phyloP scores from a whole-genome alignment of 1,140 invertebrate genomes.

The Listronotus bonariensis region DNA sequence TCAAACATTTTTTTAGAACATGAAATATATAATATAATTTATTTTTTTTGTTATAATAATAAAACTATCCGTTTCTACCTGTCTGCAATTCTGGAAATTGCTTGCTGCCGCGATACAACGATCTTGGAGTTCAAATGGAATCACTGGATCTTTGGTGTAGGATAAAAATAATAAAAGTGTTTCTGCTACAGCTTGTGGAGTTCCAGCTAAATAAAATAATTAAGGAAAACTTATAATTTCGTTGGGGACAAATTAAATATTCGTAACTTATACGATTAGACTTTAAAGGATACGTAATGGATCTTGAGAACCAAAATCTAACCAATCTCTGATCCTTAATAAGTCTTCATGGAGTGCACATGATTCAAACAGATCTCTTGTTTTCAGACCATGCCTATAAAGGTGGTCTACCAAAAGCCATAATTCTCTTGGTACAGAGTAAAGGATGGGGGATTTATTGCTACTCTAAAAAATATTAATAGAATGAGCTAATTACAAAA shows the following conservation, averaged over 20 bases:
- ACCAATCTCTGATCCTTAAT: conserved; percentile 83
- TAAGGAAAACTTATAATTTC: conserved; percentile 46
- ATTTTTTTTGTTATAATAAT: no score
- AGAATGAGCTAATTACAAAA: no score
- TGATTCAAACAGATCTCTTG: conserved; percentile 82
- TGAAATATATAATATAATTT: no score
- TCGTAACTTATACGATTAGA: no score
- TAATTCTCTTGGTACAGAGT: conserved; percentile 85
- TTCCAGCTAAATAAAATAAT: conserved; percentile 68
- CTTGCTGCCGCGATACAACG: conserved; percentile 76
- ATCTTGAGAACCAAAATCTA: conserved; percentile 72
- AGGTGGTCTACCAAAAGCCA: conserved; percentile 92
- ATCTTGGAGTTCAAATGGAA: conserved; percentile 83
- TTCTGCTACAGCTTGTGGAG: conserved; percentile 90
- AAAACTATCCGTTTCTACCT: conserved; percentile 61
- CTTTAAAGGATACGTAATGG: conserved; percentile 70
- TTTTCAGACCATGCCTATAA: conserved; percentile 82
- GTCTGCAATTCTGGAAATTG: conserved; percentile 84
- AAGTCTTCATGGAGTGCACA: conserved; percentile 79
- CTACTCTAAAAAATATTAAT: conserved; percentile 26
- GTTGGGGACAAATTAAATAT: no score
- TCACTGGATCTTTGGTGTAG: conserved; percentile 87
- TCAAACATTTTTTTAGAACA: no score
- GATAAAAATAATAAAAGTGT: conserved; percentile 88
- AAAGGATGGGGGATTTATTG: conserved; percentile 56